Conservation (phyloP, 2,797 vertebrate genomes). For the Zenarchopterus dispar region DNA sequence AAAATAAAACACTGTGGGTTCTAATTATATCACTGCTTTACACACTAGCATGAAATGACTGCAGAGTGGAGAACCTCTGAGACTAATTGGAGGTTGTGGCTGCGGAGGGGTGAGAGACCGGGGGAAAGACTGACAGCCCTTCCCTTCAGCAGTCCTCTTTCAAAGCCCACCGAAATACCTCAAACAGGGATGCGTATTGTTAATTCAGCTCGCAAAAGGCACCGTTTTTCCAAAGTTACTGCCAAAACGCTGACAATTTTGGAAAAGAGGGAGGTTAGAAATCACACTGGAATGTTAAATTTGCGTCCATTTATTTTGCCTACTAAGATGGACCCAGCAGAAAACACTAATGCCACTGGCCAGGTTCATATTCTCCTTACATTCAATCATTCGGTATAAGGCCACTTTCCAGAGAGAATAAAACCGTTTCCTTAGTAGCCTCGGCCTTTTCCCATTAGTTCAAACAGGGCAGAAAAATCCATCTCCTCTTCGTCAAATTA, state of each 20-base stretch:
- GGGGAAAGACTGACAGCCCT: constrained; percentile 54
- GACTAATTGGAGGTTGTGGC: constrained; percentile 78
- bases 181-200: constrained; percentile 78
- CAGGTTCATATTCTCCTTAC: constrained; percentile 38
- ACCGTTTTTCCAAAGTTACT: constrained; percentile 39
- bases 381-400: constrained; percentile 12
- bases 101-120: constrained; percentile 58
- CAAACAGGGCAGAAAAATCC: too few species aligned
- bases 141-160: constrained; percentile 65
- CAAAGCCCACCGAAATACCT: constrained; percentile 77
- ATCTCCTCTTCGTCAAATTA: too few species aligned
- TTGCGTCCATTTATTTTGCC: constrained; percentile 55
- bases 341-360: constrained; percentile 46
- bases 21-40: constrained; percentile 78
- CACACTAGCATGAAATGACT: constrained; percentile 64
- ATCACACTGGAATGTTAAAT: constrained; percentile 61
- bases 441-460: too few species aligned
- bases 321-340: constrained; percentile 50
- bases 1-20: constrained; percentile 79
- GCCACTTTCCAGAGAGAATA: constrained; percentile 12
- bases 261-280: constrained; percentile 53
- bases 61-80: constrained; percentile 70
- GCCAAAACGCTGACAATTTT: constrained; percentile 67
- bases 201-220: constrained; percentile 70
- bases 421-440: too few species aligned